A percentile compares a stretch with the other conserved stretches of the same genome.
These are phyloP conservation scores for Alethe diademata DNA, from an alignment of 2,113 vertebrate species.

Conservation along the genomic window DNA sequence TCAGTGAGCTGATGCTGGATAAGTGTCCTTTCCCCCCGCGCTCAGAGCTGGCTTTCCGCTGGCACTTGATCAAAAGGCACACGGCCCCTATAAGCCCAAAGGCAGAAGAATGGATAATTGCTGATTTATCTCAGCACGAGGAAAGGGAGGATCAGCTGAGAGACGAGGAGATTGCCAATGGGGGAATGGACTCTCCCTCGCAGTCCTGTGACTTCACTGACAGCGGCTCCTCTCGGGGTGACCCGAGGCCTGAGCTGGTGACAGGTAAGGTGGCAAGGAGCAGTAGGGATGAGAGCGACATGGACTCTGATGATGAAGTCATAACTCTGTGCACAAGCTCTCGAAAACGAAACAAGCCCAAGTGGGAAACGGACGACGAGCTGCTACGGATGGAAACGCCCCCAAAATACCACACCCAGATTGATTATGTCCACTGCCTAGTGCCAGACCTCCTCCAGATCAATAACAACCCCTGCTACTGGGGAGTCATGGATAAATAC, in stretches of 20 bases:
- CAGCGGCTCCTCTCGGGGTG: constrained; percentile 11
- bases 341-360: constrained; percentile 81
- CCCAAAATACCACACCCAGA: constrained; percentile 80
- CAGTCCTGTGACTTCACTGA: constrained; percentile 58
- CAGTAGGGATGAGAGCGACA: constrained; percentile 84
- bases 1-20: constrained; percentile 94
- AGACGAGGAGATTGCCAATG: constrained; percentile 26
- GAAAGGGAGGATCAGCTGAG: constrained; percentile 54
- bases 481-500: constrained; percentile 95
- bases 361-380: constrained; percentile 79
- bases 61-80: constrained; percentile 93
- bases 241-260: constrained; percentile 25
- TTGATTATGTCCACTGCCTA: constrained; percentile 85
- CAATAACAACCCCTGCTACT: constrained; percentile 95
- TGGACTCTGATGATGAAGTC: constrained; percentile 81
- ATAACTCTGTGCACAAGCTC: constrained; percentile 73
- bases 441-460: constrained; percentile 97
- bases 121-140: constrained; percentile 65
- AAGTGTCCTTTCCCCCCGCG: constrained; percentile 92
- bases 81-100: constrained; percentile 70
- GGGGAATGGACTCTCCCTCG: constrained; percentile 50
- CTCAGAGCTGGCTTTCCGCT: constrained; percentile 90
- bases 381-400: constrained; percentile 72
- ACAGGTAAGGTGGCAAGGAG: constrained; percentile 47
- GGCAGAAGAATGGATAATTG: constrained; percentile 73